phyloP scores from a whole-genome alignment of 2,888 invertebrate species.

The Mimumesa dahlbomi region DNA sequence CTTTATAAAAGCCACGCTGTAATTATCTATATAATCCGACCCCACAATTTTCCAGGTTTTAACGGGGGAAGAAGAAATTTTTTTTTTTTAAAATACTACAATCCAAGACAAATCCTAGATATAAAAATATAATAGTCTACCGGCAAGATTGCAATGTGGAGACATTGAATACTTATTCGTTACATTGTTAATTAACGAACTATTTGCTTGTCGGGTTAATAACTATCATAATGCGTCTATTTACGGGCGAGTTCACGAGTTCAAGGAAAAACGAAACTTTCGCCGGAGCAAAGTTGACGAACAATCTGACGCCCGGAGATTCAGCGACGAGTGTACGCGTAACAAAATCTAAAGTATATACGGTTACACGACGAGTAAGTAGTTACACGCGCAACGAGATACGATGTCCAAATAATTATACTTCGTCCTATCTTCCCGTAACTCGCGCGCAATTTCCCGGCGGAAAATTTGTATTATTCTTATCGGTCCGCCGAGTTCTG shows the following conservation, averaged over 20 bases:
- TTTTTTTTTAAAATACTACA: too few relatives aligned
- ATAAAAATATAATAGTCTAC: too few relatives aligned
- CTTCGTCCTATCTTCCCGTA: slow-evolving; percentile 12
- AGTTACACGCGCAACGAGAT: neutral
- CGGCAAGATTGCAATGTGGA: too few relatives aligned
- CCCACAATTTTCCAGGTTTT: too few relatives aligned
- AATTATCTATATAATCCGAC: too few relatives aligned
- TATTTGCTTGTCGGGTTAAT: too few relatives aligned
- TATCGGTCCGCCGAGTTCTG: slow-evolving; percentile 16
- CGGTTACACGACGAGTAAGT: neutral
- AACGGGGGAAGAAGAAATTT: too few relatives aligned
- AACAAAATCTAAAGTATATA: neutral
- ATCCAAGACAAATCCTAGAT: too few relatives aligned
- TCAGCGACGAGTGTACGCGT: neutral
- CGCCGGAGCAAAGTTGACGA: neutral
- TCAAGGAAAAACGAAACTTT: too few relatives aligned
- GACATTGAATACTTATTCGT: too few relatives aligned
- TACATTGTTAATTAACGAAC: slow-evolving; percentile 22
- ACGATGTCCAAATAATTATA: slow-evolving; percentile 12
- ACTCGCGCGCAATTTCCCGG: slow-evolving; percentile 13
- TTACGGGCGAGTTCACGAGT: slow-evolving; percentile 1
- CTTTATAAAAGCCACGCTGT: too few relatives aligned
- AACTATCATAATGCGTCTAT: neutral
- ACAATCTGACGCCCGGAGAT: slow-evolving; percentile 5
- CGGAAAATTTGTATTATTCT: slow-evolving; percentile 24